Conservation (phyloP, 2,888 invertebrate genomes). For the Ectemnius lituratus region DNA sequence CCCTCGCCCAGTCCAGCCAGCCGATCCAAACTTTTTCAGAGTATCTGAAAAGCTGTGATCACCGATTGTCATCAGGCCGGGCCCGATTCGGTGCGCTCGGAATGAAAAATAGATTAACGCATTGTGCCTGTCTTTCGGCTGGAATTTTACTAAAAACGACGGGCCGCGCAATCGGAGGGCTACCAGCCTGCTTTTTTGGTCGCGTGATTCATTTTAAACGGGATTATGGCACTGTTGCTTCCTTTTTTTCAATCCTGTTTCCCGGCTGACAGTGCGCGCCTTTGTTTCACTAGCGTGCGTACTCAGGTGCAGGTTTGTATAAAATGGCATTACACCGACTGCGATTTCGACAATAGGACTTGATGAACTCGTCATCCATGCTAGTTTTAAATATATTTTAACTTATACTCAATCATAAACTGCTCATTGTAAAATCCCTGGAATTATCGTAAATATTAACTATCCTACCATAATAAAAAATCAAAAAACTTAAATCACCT, state of each 20-base stretch:
- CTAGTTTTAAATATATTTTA: too few species aligned
- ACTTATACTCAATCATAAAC: too few species aligned
- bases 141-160: slow-evolving; percentile 50
- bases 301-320: neutral
- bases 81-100: slow-evolving; percentile 25
- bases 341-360: too few species aligned
- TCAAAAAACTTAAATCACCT: too few species aligned
- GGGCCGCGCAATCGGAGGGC: slow-evolving; percentile 21
- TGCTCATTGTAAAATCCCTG: too few species aligned
- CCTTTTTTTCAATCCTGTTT: neutral
- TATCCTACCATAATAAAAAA: too few species aligned
- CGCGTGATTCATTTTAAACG: slow-evolving; percentile 6
- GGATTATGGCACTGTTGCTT: slow-evolving; percentile 18
- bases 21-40: slow-evolving; percentile 53
- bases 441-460: too few species aligned
- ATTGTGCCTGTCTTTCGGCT: slow-evolving; percentile 25
- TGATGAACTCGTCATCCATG: too few species aligned
- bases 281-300: neutral
- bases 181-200: slow-evolving; percentile 22
- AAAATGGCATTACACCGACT: too few species aligned
- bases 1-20: neutral
- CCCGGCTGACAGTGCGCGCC: slow-evolving; percentile 10
- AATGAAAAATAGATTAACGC: slow-evolving; percentile 54
- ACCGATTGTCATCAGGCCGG: slow-evolving; percentile 38
- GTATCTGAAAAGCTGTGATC: slow-evolving; percentile 51